Conservation (phyloP, 2,113 vertebrate genomes). For the Ameiurus melas region DNA sequence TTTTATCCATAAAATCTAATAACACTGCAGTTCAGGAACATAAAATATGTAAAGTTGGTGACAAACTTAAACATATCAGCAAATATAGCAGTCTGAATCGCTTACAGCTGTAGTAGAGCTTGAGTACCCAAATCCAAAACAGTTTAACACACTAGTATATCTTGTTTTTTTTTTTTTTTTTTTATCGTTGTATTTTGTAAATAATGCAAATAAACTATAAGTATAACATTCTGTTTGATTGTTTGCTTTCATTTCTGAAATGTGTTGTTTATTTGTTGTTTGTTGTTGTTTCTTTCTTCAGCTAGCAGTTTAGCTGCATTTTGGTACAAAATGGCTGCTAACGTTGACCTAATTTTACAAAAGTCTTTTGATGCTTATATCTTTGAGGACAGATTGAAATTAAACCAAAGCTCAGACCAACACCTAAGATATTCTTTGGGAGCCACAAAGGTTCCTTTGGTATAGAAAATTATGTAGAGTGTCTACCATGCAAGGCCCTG, state of each 20-base stretch:
- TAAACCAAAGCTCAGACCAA: not conserved
- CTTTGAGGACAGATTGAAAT: not conserved
- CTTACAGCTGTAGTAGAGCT: not conserved
- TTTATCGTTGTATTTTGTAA: not conserved
- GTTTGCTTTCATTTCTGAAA: not conserved
- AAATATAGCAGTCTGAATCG: not conserved
- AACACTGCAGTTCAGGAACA: not conserved
- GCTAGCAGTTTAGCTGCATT: not conserved
- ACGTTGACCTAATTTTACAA: not conserved
- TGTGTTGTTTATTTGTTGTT: not conserved
- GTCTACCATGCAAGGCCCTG: not conserved
- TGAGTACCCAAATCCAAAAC: not conserved
- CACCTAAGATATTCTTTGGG: not conserved
- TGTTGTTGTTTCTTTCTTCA: not conserved
- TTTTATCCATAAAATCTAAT: conserved; percentile 34
- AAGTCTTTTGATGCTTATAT: not conserved
- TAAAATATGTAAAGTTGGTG: conserved; percentile 5
- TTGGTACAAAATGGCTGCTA: not conserved
- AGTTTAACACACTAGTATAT: not conserved
- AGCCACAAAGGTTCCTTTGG: not conserved
- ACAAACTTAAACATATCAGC: not conserved
- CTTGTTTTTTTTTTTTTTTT: not conserved
- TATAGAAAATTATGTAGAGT: not conserved
- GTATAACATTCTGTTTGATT: not conserved
- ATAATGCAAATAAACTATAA: not conserved